Percentiles rank a stretch among this genome's conserved stretches.
Conservation (phyloP, 2,888 invertebrate genomes). For the Drosophila mulleri region DNA sequence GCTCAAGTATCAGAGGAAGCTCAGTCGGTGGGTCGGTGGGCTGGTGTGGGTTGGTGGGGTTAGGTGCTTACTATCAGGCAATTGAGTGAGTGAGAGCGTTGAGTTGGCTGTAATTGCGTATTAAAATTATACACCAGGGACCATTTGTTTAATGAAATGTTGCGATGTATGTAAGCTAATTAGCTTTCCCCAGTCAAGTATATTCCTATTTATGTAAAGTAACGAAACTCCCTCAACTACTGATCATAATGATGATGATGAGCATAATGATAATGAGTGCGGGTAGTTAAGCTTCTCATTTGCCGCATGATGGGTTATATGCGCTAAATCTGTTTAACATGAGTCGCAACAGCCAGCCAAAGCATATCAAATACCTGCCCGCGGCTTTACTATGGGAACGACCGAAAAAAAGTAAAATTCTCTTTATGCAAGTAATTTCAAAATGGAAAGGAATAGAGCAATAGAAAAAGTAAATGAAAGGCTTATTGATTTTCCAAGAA, state of each 20-base stretch:
- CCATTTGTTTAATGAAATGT: conserved; percentile 78
- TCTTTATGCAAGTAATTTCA: not conserved
- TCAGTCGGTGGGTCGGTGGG: not conserved
- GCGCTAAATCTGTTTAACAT: conserved; percentile 14
- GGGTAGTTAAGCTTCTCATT: conserved; percentile 43
- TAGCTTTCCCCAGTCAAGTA: conserved; percentile 53
- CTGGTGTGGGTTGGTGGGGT: not conserved
- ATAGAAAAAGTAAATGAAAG: no score
- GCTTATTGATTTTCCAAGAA: no score
- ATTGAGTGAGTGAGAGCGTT: conserved; percentile 64
- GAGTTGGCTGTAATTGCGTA: conserved; percentile 76
- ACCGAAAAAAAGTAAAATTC: no score
- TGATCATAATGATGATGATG: conserved; percentile 19
- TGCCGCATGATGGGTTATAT: conserved; percentile 37
- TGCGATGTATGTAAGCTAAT: conserved; percentile 71
- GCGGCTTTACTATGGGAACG: not conserved
- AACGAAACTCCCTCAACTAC: conserved; percentile 12
- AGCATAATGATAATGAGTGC: conserved; percentile 1
- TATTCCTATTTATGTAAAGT: conserved; percentile 41
- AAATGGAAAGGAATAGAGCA: no score
- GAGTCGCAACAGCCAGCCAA: not conserved
- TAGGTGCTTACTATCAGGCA: conserved; percentile 59
- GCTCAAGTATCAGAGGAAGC: conserved; percentile 28
- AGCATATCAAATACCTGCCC: conserved; percentile 6
- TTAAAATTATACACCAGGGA: conserved; percentile 76